Evolutionary conservation across 2,888 invertebrate genomes (phyloP), one percentile per base, ranked within the genome.

Genomic region (Dryocosmus kuriphilus): DNA sequence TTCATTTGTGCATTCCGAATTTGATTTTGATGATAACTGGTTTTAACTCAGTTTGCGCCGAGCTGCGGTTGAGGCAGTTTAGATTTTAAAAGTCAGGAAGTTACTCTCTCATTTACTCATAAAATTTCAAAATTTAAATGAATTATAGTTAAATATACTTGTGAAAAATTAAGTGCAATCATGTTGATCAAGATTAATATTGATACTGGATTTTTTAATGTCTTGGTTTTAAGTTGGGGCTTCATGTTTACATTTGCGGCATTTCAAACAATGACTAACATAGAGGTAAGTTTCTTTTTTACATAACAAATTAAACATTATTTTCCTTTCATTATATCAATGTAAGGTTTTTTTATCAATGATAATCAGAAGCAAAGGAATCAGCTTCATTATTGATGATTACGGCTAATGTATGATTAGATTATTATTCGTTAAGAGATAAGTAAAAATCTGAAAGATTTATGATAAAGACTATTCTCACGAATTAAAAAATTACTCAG

Each of bases 221-320:
- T 67, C 19, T 27, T 67, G 41, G 19, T 67, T 16, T 67, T 67
- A 67, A 67, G 67, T 67, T 67, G 41, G 67, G 67, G 67, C 27
- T 67, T 67, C 9, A 67, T 67, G 67, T 67, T 67, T 27, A 67
- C 67, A 41, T 67, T 67, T 67, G 38, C 67, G 38, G 38, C 67
- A 24, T 67, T 67, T 67, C 67, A 67, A 67, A 67, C 67, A 27
- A 41, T 67, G 41, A 67, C 27, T 16, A 67, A 67, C 24, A 67
- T 41, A 41, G 41, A 67, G 27, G 67, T 67, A 67, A 67, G 41
- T 65, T 63, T 61, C 27, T 24, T 60, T 8, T n/a, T 35, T 22
- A 38, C 3, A 38, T 14, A 14, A 35, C 11, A 35, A 38, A 38
- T 38, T 38, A 0, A 4, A 14, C 4, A 38, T 14, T 14, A 38